Evolutionary conservation across 2,797 vertebrate genomes (phyloP), one percentile per base, ranked within the genome.

Genomic region (Cottoperca gobio): DNA sequence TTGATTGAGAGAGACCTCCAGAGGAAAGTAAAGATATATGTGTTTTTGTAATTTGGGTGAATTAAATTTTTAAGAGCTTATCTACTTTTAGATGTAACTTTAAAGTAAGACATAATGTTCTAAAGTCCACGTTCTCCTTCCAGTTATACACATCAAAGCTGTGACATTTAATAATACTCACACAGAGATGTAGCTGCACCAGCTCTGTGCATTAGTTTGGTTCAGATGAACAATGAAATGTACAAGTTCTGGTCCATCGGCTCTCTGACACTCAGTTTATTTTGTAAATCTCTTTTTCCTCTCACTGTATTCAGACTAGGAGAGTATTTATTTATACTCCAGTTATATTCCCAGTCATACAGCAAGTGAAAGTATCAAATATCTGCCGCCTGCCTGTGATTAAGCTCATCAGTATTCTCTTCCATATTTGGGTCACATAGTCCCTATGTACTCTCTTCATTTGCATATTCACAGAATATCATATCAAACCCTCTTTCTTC

Each of bases 401-500:
- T 78, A 83, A 79, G 80, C 85, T 82, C 78, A 78, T 85, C 74
- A 83, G 82, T 84, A 87, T 90, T 91, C 86, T 70, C 48, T 14
- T 65, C 58, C 74, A 80, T 85, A 90, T 87, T 69, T 85, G 71
- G 73, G 84, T 90, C 89, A 91, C 62, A 28, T 37, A 70, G 59
- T 89, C 84, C 76, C 83, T 17, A 11, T 65, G 73, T 76, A 63
- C 65, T 17, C 49, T 12, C 52, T 7, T 57, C 10, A 85, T 90
- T 76, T 91, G 61, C 88, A 91, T 90, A 92, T 91, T 89, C 91
- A 78, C 73, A 81, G 40, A 65, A 76, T 23, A 85, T 67, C 76
- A 40, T 75, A 78, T 74, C 63, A 82, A 58, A 79, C 43, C 46
- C 55, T 28, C 19, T 43, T 23, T 42, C 31, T 33, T 28, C 2